phyloP scores from a whole-genome alignment of 2,888 invertebrate genomes.

The Phengaris arion region DNA sequence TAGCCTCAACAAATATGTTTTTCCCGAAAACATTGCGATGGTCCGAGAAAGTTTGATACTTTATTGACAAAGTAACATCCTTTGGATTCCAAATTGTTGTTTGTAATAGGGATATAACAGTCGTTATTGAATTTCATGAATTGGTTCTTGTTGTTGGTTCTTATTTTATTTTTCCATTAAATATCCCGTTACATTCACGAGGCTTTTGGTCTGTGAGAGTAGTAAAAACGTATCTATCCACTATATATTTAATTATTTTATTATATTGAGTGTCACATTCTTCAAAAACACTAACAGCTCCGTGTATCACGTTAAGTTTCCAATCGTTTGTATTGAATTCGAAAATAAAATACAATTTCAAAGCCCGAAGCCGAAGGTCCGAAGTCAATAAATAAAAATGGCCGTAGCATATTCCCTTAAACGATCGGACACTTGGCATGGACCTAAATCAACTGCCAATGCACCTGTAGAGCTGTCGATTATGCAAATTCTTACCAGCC shows the following conservation, averaged over 20 bases:
- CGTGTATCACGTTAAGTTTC: neutral
- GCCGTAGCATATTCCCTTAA: conserved; percentile 65
- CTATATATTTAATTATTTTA: neutral
- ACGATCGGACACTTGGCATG: conserved; percentile 62
- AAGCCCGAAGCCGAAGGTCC: conserved; percentile 13
- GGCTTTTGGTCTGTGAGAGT: neutral
- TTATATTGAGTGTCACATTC: neutral
- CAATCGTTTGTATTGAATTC: conserved; percentile 1
- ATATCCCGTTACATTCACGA: neutral
- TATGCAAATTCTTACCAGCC: conserved; percentile 69
- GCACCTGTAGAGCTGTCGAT: conserved; percentile 76
- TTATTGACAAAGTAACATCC: conserved; percentile 16
- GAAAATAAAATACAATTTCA: conserved; percentile 27
- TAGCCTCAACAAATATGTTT: conserved; percentile 25
- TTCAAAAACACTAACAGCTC: neutral
- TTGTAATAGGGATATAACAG: conserved; percentile 25
- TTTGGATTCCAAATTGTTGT: conserved; percentile 31
- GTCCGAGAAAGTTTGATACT: conserved; percentile 26
- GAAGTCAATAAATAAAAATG: conserved; percentile 64
- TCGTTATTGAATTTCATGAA: conserved; percentile 22
- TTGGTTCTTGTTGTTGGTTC: neutral
- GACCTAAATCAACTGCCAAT: conserved; percentile 73
- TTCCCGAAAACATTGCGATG: conserved; percentile 23
- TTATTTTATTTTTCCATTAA: neutral
- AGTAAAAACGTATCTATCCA: neutral